Percentiles rank a stretch among this genome's conserved stretches.
These are phyloP conservation scores for Macrostomum cliftonense DNA, from an alignment of 2,888 invertebrate genomes.

Conservation along the genomic window DNA sequence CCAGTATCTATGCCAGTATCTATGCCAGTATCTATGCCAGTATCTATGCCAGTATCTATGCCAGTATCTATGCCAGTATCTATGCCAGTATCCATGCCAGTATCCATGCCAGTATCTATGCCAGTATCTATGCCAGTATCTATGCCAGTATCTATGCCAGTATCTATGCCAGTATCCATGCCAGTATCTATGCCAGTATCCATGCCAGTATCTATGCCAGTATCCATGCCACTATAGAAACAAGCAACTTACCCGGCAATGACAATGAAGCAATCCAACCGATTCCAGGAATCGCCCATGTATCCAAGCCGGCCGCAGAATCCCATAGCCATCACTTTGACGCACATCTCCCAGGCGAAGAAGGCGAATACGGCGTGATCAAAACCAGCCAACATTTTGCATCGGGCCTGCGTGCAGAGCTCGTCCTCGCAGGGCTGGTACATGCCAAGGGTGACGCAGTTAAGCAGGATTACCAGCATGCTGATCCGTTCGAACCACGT, in stretches of 20 bases:
- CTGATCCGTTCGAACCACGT: constrained; percentile 97
- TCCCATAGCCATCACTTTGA: constrained; percentile 95
- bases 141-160: too few relatives aligned
- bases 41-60: too few relatives aligned
- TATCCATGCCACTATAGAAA: too few relatives aligned
- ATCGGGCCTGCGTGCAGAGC: constrained; percentile 45
- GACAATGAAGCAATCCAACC: constrained; percentile 92
- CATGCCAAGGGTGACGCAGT: constrained; percentile 96
- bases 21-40: too few relatives aligned
- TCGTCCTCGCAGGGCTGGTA: constrained; percentile 82
- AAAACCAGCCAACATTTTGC: constrained; percentile 53
- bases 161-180: too few relatives aligned
- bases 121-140: too few relatives aligned
- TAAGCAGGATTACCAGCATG: constrained; percentile 89
- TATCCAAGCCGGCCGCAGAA: constrained; percentile 71
- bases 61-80: too few relatives aligned
- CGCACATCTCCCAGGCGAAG: constrained; percentile 89
- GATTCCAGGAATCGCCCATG: constrained; percentile 93
- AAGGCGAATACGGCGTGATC: constrained; percentile 96
- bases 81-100: too few relatives aligned
- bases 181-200: too few relatives aligned
- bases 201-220: too few relatives aligned
- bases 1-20: too few relatives aligned
- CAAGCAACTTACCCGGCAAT: constrained; percentile 59
- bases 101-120: too few relatives aligned